Conservation (phyloP, 1,140 invertebrate species). For the Drosophila baimaii region DNA sequence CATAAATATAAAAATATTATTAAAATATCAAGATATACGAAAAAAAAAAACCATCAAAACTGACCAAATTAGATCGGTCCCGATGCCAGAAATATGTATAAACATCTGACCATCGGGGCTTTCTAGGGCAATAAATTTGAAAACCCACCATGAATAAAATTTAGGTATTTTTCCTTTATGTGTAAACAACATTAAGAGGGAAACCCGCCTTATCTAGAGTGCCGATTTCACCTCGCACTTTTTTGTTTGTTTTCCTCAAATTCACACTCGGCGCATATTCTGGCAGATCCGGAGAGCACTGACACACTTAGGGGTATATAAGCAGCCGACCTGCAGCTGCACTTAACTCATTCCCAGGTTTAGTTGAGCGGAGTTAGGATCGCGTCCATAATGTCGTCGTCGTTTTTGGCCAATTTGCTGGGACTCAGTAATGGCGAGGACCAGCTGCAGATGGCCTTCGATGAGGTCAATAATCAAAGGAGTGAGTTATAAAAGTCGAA, state of each 20-base stretch:
- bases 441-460: conserved; percentile 7
- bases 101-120: no score
- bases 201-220: conserved; percentile 44
- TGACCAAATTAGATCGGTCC: no score
- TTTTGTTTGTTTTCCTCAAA: conserved; percentile 28
- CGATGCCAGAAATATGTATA: no score
- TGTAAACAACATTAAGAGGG: conserved; percentile 2
- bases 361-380: conserved; percentile 6
- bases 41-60: no score
- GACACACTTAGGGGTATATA: conserved; percentile 25
- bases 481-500: conserved; percentile 14
- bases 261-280: conserved; percentile 26
- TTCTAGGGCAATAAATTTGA: no score
- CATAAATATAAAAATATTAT: no score
- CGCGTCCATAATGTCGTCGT: conserved; percentile 35
- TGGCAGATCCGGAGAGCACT: conserved; percentile 31
- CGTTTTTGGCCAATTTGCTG: conserved; percentile 53
- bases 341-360: conserved; percentile 12
- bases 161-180: neutral
- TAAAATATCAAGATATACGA: no score
- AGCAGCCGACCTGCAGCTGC: conserved; percentile 17
- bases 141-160: no score
- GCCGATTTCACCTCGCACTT: conserved; percentile 14
- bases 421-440: conserved; percentile 49
- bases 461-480: neutral